Conservation (phyloP, 1,140 invertebrate genomes). For the Cydia pomonella region DNA sequence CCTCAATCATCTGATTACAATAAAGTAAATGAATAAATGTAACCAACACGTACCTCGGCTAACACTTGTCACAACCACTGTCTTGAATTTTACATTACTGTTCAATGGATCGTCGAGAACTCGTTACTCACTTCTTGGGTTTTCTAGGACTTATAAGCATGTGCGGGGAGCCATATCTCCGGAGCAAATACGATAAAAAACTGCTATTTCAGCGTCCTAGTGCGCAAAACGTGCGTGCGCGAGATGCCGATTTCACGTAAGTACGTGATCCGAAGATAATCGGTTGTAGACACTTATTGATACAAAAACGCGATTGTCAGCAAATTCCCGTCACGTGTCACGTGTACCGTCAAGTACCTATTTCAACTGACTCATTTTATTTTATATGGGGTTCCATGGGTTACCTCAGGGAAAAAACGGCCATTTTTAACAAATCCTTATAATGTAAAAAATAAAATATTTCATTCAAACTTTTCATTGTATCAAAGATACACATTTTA, state of each 20-base stretch:
- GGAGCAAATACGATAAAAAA: neutral
- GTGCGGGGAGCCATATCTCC: neutral
- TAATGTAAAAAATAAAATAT: too few relatives aligned
- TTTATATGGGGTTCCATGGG: too few relatives aligned
- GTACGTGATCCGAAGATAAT: slow-evolving; percentile 23
- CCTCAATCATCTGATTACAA: too few relatives aligned
- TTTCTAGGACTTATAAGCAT: slow-evolving; percentile 22
- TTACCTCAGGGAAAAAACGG: too few relatives aligned
- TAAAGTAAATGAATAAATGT: neutral
- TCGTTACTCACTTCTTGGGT: neutral
- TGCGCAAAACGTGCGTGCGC: slow-evolving; percentile 19
- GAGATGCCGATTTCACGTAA: slow-evolving; percentile 1
- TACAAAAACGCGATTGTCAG: slow-evolving; percentile 8
- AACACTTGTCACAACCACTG: neutral
- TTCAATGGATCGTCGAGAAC: neutral
- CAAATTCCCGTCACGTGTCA: neutral
- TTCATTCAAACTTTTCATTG: too few relatives aligned
- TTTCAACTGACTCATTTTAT: neutral
- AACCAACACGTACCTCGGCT: neutral
- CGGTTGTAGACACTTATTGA: neutral
- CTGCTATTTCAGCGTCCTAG: slow-evolving; percentile 3
- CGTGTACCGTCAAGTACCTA: neutral
- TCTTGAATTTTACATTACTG: neutral
- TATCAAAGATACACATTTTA: too few relatives aligned
- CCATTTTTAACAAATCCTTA: too few relatives aligned